phyloP scores from a whole-genome alignment of 1,140 invertebrate genomes.

The Papilio aristodemus region DNA sequence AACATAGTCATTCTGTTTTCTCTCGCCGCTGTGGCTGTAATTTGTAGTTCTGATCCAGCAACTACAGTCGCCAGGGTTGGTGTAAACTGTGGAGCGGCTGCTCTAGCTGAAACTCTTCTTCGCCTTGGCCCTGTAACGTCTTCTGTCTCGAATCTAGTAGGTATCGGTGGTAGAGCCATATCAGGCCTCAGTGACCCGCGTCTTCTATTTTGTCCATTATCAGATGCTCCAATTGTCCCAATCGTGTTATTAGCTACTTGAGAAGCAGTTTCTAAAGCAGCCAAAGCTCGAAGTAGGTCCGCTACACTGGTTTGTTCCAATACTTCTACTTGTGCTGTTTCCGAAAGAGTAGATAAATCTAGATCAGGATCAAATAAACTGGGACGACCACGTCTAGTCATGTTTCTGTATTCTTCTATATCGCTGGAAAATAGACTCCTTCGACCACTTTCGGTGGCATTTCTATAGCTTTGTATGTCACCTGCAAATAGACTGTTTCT shows the following conservation, averaged over 20 bases:
- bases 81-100: constrained; percentile 71
- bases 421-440: constrained; percentile 60
- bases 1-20: constrained; percentile 73
- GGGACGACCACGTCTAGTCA: constrained; percentile 66
- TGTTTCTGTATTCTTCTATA: constrained; percentile 65
- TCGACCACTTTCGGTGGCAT: constrained; percentile 43
- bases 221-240: neutral
- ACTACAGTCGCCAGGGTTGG: constrained; percentile 72
- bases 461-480: constrained; percentile 52
- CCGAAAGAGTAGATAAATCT: constrained; percentile 65
- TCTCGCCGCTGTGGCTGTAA: constrained; percentile 69
- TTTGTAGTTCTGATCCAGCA: constrained; percentile 70
- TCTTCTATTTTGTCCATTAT: constrained; percentile 40
- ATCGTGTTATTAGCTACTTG: constrained; percentile 32
- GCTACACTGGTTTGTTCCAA: constrained; percentile 89
- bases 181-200: constrained; percentile 60
- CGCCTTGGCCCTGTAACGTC: constrained; percentile 62
- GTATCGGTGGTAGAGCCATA: constrained; percentile 46
- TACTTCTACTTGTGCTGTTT: constrained; percentile 81
- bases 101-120: constrained; percentile 63
- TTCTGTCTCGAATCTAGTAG: constrained; percentile 47
- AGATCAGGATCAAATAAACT: constrained; percentile 80
- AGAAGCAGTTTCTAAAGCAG: constrained; percentile 78
- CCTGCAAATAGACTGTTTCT: constrained; percentile 71
- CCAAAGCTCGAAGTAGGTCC: constrained; percentile 86